Base-by-base conservation (phyloP, 2,888 invertebrate genomes). In the Mayetiola destructor region DNA sequence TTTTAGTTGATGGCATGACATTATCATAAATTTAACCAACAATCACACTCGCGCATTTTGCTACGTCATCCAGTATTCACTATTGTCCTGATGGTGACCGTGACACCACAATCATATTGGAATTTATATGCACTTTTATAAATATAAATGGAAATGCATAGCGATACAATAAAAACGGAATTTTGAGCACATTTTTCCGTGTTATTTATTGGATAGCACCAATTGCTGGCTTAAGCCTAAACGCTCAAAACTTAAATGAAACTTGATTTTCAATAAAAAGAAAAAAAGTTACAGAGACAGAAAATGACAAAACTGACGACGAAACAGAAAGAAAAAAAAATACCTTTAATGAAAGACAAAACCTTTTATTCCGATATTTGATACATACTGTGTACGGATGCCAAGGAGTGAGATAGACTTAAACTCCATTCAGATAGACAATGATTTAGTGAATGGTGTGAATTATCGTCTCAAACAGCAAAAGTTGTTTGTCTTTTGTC, bases 151-250 rank as follows among this genome's bases (percentile, higher is more conserved):
- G n/a, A n/a, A n/a, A n/a, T n/a, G n/a, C 21, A 48, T 8, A 9
- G 48, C 48, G 23, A 27, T 27, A 48, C 48, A 27, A 48, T 48
- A 23, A 48, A 27, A 48, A n/a, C 27, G 48, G 48, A 48, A 48
- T 48, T 27, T 48, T 48, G 48, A 48, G 48, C 48, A 9, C 48
- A 48, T 48, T 48, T 48, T 48, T 48, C 48, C 48, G 27, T n/a
- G 48, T 48, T 48, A 48, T 48, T 48, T 48, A 48, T 48, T 48
- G 48, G 27, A 48, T 48, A 27, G 48, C 48, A 27, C 27, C 48
- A 16, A n/a, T n/a, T n/a, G n/a, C n/a, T n/a, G n/a, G n/a, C n/a
- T n/a, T n/a, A n/a, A n/a, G n/a, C n/a, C n/a, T n/a, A n/a, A n/a
- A n/a, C n/a, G n/a, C n/a, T n/a, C n/a, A n/a, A n/a, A n/a, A n/a